Evolutionary conservation across 2,888 invertebrate genomes (phyloP).

Genomic region (Syritta pipiens): DNA sequence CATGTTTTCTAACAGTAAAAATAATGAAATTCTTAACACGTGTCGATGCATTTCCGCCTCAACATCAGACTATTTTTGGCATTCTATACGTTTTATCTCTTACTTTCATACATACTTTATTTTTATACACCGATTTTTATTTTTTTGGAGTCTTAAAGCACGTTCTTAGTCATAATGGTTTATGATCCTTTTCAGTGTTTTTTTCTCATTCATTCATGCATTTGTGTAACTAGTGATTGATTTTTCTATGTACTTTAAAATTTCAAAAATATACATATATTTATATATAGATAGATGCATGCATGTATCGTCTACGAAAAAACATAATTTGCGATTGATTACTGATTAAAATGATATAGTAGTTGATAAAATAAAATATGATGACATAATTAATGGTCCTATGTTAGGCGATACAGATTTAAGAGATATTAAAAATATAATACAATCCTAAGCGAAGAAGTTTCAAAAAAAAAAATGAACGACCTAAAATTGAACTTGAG

Average conservation of each 20-base stretch:
- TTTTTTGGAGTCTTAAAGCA: neutral
- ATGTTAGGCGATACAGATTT: too few relatives aligned
- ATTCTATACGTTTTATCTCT: neutral
- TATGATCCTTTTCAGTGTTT: neutral
- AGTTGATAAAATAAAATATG: neutral
- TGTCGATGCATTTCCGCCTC: constrained; percentile 44
- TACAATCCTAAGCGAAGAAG: too few relatives aligned
- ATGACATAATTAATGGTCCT: too few relatives aligned
- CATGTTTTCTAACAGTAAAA: constrained; percentile 28
- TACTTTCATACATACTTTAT: constrained; percentile 11
- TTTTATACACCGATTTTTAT: constrained; percentile 17
- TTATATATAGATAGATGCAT: neutral
- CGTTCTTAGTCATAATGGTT: neutral
- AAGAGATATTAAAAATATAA: neutral
- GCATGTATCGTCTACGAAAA: neutral
- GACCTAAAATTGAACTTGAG: constrained; percentile 1
- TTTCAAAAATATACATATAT: too few relatives aligned
- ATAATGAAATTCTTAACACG: constrained; percentile 41
- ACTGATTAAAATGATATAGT: neutral
- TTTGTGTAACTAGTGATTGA: too few relatives aligned
- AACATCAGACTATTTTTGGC: constrained; percentile 44
- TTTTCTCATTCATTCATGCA: too few relatives aligned
- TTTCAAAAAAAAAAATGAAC: neutral
- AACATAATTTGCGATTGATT: too few relatives aligned
- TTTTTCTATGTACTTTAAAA: too few relatives aligned